Evolutionary conservation across 2,888 invertebrate species (phyloP).

Genomic region (Deilephila porcellus): DNA sequence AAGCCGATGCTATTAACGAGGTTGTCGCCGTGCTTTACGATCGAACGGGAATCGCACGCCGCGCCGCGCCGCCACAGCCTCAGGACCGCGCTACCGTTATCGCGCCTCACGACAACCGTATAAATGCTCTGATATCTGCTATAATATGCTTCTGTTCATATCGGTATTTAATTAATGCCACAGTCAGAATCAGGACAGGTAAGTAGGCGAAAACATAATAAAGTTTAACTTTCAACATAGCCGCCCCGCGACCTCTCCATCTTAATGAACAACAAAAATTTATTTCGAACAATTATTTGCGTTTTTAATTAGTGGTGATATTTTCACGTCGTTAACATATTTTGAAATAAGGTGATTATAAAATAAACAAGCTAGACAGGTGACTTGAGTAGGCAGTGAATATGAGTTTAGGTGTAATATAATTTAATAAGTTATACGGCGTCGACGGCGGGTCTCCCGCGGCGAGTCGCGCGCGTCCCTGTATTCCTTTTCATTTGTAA

Average conservation of each 20-base stretch:
- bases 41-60: constrained; percentile 7
- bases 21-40: constrained; percentile 50
- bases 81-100: constrained; percentile 17
- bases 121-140: constrained; percentile 46
- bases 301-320: constrained; percentile 80
- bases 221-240: constrained; percentile 45
- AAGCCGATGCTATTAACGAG: constrained; percentile 58
- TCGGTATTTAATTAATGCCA: constrained; percentile 48
- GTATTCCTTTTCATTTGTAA: constrained; percentile 46
- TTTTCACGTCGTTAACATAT: constrained; percentile 81
- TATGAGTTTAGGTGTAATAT: constrained; percentile 76
- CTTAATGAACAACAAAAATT: constrained; percentile 74
- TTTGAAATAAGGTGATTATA: constrained; percentile 71
- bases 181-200: no score
- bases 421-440: constrained; percentile 80
- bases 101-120: constrained; percentile 30
- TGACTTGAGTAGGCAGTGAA: constrained; percentile 72
- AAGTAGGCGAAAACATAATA: neutral
- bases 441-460: constrained; percentile 65
- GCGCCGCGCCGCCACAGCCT: constrained; percentile 29
- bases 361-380: constrained; percentile 81
- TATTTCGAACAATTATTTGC: constrained; percentile 70
- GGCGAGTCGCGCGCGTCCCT: constrained; percentile 53
- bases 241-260: constrained; percentile 36
- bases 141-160: constrained; percentile 59